These are phyloP conservation scores for Microctenopoma steveboyesi DNA, from an alignment of 2,797 vertebrate species.

Conservation along the genomic window DNA sequence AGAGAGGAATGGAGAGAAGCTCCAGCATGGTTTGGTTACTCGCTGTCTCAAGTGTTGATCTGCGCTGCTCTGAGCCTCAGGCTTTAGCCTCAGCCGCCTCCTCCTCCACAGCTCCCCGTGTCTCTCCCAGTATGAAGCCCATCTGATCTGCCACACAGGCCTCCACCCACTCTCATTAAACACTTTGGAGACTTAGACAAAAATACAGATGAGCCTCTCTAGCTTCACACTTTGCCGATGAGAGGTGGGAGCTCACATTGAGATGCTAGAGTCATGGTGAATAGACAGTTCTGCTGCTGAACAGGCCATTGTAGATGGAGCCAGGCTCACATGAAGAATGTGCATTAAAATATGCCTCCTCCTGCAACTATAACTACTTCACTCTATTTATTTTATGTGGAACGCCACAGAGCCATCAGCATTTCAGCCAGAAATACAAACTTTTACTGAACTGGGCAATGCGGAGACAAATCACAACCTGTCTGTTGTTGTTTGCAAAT, in stretches of 20 bases:
- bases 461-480: slow-evolving; percentile 45
- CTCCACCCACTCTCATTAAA: slow-evolving; percentile 80
- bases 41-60: slow-evolving; percentile 71
- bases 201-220: slow-evolving; percentile 74
- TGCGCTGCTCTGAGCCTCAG: slow-evolving; percentile 71
- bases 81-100: slow-evolving; percentile 65
- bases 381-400: slow-evolving; percentile 47
- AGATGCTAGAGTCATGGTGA: slow-evolving; percentile 54
- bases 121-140: slow-evolving; percentile 75
- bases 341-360: slow-evolving; percentile 40
- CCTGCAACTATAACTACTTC: slow-evolving; percentile 6
- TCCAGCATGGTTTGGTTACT: slow-evolving; percentile 67
- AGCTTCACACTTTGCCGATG: slow-evolving; percentile 63
- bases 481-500: slow-evolving; percentile 54
- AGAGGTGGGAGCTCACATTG: slow-evolving; percentile 69
- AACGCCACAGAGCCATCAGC: slow-evolving; percentile 50
- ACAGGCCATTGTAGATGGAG: slow-evolving; percentile 19
- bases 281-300: slow-evolving; percentile 38
- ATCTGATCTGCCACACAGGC: slow-evolving; percentile 75
- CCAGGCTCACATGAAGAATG: slow-evolving; percentile 23
- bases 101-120: slow-evolving; percentile 67
- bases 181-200: slow-evolving; percentile 75
- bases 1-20: slow-evolving; percentile 63
- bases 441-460: slow-evolving; percentile 14
- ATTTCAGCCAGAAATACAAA: slow-evolving; percentile 36